Evolutionary conservation across 2,797 vertebrate genomes (phyloP), one percentile per base, ranked within the genome.

Genomic region (Threskiornis aethiopicus): DNA sequence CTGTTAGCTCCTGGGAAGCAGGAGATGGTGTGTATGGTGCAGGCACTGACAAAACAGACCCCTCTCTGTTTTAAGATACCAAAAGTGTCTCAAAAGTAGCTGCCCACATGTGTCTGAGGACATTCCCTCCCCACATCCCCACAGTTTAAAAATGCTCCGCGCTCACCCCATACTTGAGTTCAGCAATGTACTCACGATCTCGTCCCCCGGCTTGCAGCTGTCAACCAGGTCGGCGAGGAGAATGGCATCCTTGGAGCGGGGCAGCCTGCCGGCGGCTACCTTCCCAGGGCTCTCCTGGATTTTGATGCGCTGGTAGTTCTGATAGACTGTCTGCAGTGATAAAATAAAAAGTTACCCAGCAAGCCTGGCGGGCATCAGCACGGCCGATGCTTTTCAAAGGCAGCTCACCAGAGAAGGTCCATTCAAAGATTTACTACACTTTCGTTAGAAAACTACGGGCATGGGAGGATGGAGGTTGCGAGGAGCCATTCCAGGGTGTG

Each of bases 291-390:
- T 99, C 92, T 99, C 99, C 97, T 99, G 99, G 93, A 99, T 99
- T 77, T 99, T 99, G 98, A 99, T 99, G 66, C 99, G 98, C 98
- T 99, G 99, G 82, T 99, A 99, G 98, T 99, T 99, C 98, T 99
- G 99, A 92, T 99, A 99, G 54, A 99, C 98, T 0, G 99, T 99
- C 99, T 99, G 98, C 14, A 18, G 5, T 10, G 72, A 70, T 35
- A 58, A 62, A 80, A 83, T 1, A 51, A 5, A 5, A 25, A 64
- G 78, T 89, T 33, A 96, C 13, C 37, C 22, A 47, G 13, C 19
- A 33, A n/a, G n/a, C 28, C 33, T 20, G 65, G 69, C 2, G 4
- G 28, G 51, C 20, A 22, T 14, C 61, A 54, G 58, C 61, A 46
- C 0, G 2, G 47, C 16, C 0, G 3, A 35, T 22, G 51, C 84